A percentile compares a stretch with the other conserved stretches of the same genome.
Evolutionary conservation across 1,140 invertebrate genomes (phyloP).

Genomic region (Drosophila auraria): DNA sequence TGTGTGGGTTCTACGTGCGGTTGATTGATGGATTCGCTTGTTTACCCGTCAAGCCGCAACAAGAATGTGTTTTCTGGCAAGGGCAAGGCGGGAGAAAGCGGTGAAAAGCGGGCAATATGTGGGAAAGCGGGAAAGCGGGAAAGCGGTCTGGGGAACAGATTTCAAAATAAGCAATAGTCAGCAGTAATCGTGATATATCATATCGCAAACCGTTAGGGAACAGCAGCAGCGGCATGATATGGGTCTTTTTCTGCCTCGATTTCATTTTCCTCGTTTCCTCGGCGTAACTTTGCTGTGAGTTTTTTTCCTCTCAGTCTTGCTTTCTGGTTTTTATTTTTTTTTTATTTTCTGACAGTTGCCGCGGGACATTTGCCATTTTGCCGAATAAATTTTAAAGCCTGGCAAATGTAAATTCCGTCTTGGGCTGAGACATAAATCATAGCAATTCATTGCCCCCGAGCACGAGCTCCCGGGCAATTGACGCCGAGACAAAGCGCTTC

Average conservation of each 20-base stretch:
- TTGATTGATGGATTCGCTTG: slow-evolving; percentile 80
- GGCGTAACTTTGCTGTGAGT: slow-evolving; percentile 16
- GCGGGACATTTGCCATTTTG: slow-evolving; percentile 23
- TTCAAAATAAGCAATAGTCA: slow-evolving; percentile 72
- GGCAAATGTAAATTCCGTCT: slow-evolving; percentile 35
- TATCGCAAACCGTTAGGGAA: slow-evolving; percentile 40
- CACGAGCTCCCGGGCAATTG: slow-evolving; percentile 29
- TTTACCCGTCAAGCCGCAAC: slow-evolving; percentile 73
- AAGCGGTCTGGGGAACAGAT: slow-evolving; percentile 34
- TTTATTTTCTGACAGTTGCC: slow-evolving; percentile 33
- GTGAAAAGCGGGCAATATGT: slow-evolving; percentile 1
- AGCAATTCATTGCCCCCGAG: slow-evolving; percentile 40
- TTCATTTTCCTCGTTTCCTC: slow-evolving; percentile 31
- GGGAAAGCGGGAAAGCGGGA: slow-evolving; percentile 5
- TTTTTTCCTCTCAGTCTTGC: not conserved
- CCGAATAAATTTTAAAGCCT: slow-evolving; percentile 45
- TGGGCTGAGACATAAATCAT: slow-evolving; percentile 43
- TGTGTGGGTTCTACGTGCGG: slow-evolving; percentile 70
- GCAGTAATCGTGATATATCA: slow-evolving; percentile 77
- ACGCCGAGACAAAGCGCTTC: slow-evolving; percentile 50
- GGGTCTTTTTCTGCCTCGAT: slow-evolving; percentile 46
- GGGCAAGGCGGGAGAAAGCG: not conserved
- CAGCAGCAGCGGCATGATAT: slow-evolving; percentile 36
- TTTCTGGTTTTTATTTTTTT: not conserved
- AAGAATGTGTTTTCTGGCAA: slow-evolving; percentile 36